These are phyloP conservation scores for Amphipoea oculea DNA, from an alignment of 2,888 invertebrate species.

Conservation along the genomic window DNA sequence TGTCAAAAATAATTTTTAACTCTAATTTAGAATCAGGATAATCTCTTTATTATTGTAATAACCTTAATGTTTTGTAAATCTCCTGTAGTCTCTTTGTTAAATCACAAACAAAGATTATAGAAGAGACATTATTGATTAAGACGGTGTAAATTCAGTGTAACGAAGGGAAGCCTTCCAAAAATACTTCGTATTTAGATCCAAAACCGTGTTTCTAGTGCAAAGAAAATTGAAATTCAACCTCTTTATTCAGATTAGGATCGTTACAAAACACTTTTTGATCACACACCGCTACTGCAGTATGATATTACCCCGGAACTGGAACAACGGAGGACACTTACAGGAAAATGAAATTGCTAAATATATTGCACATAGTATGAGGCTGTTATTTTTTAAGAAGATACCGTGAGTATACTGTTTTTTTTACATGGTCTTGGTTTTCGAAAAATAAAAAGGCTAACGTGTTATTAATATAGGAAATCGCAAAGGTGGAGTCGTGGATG, in stretches of 20 bases:
- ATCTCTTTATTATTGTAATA: not conserved
- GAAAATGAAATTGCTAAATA: constrained; percentile 24
- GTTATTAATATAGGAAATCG: not conserved
- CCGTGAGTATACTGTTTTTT: too few species aligned
- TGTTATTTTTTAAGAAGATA: not conserved
- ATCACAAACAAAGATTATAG: not conserved
- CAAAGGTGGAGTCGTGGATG: not conserved
- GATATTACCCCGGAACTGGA: constrained; percentile 34
- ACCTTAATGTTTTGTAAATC: not conserved
- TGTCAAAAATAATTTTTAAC: not conserved
- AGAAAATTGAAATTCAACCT: constrained; percentile 17
- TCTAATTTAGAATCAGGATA: not conserved
- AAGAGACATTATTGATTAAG: not conserved
- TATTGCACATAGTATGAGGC: not conserved
- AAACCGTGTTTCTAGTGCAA: not conserved
- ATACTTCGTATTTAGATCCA: not conserved
- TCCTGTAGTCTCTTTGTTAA: not conserved
- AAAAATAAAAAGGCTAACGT: not conserved
- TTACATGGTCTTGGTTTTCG: not conserved
- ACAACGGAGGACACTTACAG: constrained; percentile 13
- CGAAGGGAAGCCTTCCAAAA: not conserved
- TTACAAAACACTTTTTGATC: constrained; percentile 50
- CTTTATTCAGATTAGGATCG: constrained; percentile 35
- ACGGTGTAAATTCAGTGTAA: not conserved
- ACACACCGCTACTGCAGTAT: constrained; percentile 18